Percentiles rank a stretch among this genome's conserved stretches.
phyloP scores from a whole-genome alignment of 2,113 vertebrate genomes.

The Petaurus breviceps region DNA sequence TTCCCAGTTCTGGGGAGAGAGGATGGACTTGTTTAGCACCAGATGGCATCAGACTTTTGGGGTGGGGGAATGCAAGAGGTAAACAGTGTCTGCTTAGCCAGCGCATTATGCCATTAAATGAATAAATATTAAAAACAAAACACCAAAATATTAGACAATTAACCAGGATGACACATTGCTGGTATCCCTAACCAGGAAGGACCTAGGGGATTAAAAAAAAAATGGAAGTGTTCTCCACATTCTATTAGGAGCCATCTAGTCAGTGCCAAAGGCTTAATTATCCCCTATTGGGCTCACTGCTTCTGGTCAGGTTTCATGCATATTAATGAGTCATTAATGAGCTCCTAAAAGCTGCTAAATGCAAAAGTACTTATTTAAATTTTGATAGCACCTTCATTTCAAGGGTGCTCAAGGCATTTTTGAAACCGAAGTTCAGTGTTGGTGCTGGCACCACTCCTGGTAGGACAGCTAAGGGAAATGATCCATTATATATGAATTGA shows the following conservation, averaged over 20 bases:
- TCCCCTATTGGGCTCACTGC: background rate
- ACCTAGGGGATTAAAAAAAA: background rate
- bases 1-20: background rate
- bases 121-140: constrained; percentile 24
- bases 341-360: constrained; percentile 64
- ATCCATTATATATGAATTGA: background rate
- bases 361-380: constrained; percentile 14
- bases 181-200: background rate
- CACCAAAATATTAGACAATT: constrained; percentile 31
- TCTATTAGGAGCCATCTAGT: background rate
- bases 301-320: constrained; percentile 66
- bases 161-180: constrained; percentile 27
- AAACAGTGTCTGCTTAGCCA: background rate
- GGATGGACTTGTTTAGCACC: background rate
- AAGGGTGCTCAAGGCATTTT: background rate
- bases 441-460: background rate
- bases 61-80: background rate
- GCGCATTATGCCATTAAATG: background rate
- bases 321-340: constrained; percentile 61
- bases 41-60: background rate
- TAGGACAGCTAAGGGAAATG: background rate
- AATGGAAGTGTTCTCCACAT: background rate
- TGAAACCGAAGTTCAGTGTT: background rate
- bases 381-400: constrained; percentile 26
- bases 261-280: constrained; percentile 60